Conservation (phyloP, 2,113 vertebrate genomes). For the Hirundichthys speculiger region DNA sequence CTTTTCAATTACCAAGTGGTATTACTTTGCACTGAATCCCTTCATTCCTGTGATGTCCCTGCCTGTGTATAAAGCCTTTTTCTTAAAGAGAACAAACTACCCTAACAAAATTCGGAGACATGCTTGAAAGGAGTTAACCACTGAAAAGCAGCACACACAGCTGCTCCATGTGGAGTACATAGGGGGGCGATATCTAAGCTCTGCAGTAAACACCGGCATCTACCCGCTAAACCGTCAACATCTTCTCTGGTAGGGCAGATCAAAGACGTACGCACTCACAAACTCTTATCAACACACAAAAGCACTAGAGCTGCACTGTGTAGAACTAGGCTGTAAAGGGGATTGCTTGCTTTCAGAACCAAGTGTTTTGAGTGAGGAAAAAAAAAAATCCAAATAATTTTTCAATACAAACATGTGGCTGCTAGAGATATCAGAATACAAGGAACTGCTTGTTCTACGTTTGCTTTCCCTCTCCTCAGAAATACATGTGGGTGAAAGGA, state of each 20-base stretch:
- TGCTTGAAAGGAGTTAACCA: constrained; percentile 57
- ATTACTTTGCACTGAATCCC: constrained; percentile 66
- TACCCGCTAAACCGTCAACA: constrained; percentile 74
- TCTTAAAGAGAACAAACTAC: constrained; percentile 60
- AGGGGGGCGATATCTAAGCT: constrained; percentile 67
- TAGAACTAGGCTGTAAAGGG: constrained; percentile 72
- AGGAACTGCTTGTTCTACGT: constrained; percentile 52
- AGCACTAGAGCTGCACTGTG: constrained; percentile 57
- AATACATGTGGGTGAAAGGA: constrained; percentile 59
- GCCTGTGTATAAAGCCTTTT: constrained; percentile 54
- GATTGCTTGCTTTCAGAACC: constrained; percentile 78
- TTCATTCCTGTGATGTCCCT: constrained; percentile 54
- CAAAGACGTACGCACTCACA: constrained; percentile 76
- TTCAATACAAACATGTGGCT: constrained; percentile 79
- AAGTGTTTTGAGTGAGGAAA: constrained; percentile 60
- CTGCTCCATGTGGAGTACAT: constrained; percentile 41
- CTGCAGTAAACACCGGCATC: constrained; percentile 73
- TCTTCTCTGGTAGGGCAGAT: constrained; percentile 76
- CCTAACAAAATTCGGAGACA: constrained; percentile 58
- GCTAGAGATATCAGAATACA: constrained; percentile 77
- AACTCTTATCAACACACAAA: constrained; percentile 80
- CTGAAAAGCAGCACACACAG: constrained; percentile 38
- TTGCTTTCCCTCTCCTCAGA: constrained; percentile 42
- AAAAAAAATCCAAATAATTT: constrained; percentile 64
- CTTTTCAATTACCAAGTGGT: constrained; percentile 64